Conservation (phyloP, 2,888 invertebrate genomes). For the Hermaeophaga mercurialis region DNA sequence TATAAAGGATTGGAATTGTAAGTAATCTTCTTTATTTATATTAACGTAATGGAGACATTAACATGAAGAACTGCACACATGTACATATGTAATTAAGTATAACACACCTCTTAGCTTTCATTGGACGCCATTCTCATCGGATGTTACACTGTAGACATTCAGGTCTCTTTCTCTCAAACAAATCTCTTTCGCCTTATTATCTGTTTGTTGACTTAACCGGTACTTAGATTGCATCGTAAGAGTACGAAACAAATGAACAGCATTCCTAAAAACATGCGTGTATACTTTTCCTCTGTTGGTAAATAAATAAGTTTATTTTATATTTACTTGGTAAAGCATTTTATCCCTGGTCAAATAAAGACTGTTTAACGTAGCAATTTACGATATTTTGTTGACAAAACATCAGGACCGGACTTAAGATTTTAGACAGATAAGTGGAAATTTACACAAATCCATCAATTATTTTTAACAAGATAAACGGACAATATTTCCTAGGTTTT, state of each 20-base stretch:
- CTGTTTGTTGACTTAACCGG: conserved; percentile 15
- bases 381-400: conserved; percentile 3
- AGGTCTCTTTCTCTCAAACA: conserved; percentile 26
- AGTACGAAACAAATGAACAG: conserved; percentile 29
- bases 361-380: conserved; percentile 33
- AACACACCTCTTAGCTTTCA: background rate
- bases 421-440: too few relatives aligned
- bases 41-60: too few relatives aligned
- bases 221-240: conserved; percentile 22
- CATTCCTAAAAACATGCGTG: conserved; percentile 27
- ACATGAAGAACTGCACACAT: background rate
- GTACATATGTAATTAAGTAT: background rate
- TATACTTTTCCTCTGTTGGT: conserved; percentile 26
- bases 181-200: conserved; percentile 17
- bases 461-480: too few relatives aligned
- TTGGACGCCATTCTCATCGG: background rate
- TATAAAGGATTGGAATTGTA: too few relatives aligned
- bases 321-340: conserved; percentile 33
- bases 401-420: background rate
- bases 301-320: conserved; percentile 37
- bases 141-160: conserved; percentile 7
- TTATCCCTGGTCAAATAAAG: conserved; percentile 33
- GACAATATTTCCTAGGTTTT: too few relatives aligned
- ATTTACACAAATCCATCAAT: too few relatives aligned
- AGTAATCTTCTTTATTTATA: too few relatives aligned